A percentile compares a stretch with the other conserved stretches of the same genome.
Evolutionary conservation across 2,113 vertebrate genomes (phyloP).

Genomic region (Mormyrus iriodes): DNA sequence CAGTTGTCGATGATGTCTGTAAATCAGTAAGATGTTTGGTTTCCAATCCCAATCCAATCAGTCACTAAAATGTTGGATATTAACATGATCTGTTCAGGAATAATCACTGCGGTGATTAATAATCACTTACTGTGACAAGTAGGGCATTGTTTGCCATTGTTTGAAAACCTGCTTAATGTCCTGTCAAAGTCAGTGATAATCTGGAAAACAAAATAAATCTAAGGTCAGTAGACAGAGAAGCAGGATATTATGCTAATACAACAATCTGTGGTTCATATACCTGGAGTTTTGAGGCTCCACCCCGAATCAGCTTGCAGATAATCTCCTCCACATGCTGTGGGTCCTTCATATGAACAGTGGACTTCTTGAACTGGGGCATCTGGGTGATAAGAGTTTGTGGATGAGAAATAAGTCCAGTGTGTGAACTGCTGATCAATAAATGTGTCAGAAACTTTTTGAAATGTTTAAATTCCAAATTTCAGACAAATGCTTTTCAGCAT

Average conservation of each 20-base stretch:
- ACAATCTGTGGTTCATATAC: conserved; percentile 47
- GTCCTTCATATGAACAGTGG: conserved; percentile 85
- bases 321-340: conserved; percentile 87
- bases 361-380: conserved; percentile 98
- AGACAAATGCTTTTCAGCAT: too few species aligned
- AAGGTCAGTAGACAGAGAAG: not conserved
- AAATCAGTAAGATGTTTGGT: not conserved
- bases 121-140: conserved; percentile 97
- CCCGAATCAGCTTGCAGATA: conserved; percentile 92
- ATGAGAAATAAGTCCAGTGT: not conserved
- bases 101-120: conserved; percentile 33
- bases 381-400: conserved; percentile 37
- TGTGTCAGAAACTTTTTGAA: not conserved
- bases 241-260: not conserved
- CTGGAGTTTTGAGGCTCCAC: conserved; percentile 91
- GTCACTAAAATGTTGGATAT: not conserved
- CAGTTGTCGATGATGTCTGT: conserved; percentile 92
- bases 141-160: conserved; percentile 87
- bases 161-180: conserved; percentile 90
- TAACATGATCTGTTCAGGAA: not conserved
- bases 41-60: not conserved
- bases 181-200: conserved; percentile 99
- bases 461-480: too few species aligned
- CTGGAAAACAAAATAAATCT: conserved; percentile 49
- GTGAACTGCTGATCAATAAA: not conserved